A percentile compares a stretch with the other conserved stretches of the same genome.
Conservation (phyloP, 2,113 vertebrate species). For the Rhodinocichla rosea region DNA sequence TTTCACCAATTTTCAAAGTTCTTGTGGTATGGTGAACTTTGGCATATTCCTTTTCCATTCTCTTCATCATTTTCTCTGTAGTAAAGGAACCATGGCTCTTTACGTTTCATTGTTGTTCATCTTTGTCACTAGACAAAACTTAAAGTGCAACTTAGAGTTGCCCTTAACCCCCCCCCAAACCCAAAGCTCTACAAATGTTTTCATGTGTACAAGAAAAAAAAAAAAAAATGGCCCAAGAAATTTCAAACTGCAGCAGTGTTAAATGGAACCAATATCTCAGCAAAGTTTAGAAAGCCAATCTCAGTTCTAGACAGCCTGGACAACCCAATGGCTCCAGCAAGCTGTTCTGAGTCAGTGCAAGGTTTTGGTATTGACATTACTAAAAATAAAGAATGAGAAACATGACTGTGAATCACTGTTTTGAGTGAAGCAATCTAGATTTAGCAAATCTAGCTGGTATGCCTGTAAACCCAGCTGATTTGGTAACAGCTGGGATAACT, state of each 20-base stretch:
- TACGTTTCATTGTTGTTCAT: neutral
- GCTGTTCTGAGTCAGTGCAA: conserved; percentile 5
- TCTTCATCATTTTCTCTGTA: neutral
- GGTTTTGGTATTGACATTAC: neutral
- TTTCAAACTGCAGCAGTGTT: neutral
- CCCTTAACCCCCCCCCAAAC: neutral
- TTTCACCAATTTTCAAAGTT: neutral
- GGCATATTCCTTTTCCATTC: neutral
- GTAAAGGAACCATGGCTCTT: neutral
- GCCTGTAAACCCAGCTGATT: neutral
- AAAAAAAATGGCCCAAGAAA: neutral
- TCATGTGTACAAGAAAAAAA: neutral
- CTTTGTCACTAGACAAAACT: neutral
- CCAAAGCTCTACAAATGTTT: neutral
- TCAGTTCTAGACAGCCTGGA: neutral
- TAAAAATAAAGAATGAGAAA: conserved; percentile 19
- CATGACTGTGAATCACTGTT: conserved; percentile 36
- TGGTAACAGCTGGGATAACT: neutral
- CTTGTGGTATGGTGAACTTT: neutral
- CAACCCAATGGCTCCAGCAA: neutral
- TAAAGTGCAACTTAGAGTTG: neutral
- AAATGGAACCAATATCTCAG: neutral
- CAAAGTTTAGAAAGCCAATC: neutral
- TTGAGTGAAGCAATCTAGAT: neutral
- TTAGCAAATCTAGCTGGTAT: neutral